Percentiles rank a stretch among this genome's conserved stretches.
Conservation (phyloP, 2,888 invertebrate genomes). For the Lithophane leautieri region DNA sequence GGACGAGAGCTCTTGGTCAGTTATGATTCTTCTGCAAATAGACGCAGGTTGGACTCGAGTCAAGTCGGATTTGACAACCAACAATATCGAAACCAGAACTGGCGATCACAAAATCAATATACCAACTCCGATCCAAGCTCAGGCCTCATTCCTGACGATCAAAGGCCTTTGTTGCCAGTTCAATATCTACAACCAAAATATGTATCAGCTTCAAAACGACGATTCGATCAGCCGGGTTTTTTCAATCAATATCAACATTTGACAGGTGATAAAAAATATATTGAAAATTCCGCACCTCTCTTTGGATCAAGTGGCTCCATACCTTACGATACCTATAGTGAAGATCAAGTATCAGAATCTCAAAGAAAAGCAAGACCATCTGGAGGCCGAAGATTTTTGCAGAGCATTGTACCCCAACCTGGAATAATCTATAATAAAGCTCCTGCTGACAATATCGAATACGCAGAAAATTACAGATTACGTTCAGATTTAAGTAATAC, state of each 20-base stretch:
- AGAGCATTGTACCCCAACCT: not conserved
- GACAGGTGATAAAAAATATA: conserved; percentile 14
- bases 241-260: conserved; percentile 20
- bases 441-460: conserved; percentile 1
- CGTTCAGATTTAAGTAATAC: conserved; percentile 15
- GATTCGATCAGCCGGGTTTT: not conserved
- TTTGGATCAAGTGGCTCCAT: not conserved
- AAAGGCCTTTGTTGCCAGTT: conserved; percentile 18
- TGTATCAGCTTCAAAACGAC: conserved; percentile 7
- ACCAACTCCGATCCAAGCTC: not conserved
- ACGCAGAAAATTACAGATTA: not conserved
- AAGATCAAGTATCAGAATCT: not conserved
- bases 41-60: conserved; percentile 4
- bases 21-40: conserved; percentile 13
- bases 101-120: conserved; percentile 35
- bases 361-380: not conserved
- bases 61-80: conserved; percentile 15
- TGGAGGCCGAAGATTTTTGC: not conserved
- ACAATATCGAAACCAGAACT: conserved; percentile 27
- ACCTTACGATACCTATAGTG: conserved; percentile 21
- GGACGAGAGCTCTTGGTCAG: conserved; percentile 7
- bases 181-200: conserved; percentile 19
- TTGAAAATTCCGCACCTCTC: not conserved
- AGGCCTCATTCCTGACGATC: not conserved
- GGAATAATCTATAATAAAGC: not conserved